Base-by-base conservation (phyloP, 2,888 invertebrate species). In the Hermodice carunculata region DNA sequence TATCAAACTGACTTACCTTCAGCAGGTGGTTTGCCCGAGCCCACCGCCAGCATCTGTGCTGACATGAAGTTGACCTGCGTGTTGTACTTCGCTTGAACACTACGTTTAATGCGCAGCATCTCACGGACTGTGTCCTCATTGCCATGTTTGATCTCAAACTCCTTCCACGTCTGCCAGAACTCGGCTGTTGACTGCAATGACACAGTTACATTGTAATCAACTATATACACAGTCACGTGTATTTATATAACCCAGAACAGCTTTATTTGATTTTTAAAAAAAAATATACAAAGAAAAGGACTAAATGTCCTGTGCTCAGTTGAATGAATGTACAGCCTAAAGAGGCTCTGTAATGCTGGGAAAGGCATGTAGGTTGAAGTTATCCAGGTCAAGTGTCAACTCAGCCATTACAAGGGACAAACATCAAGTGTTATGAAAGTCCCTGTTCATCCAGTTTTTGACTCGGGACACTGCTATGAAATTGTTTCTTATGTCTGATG, bases 101-200 rank as follows among this genome's bases (percentile, higher is more conserved):
- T 96, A 76, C 98, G 91, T 87, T 98, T 97, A 71, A 99, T 97
- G 79, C 98, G 90, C 76, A 99, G 88, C 98, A 99, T 98, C 88
- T 99, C 98, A 49, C 98, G 90, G 91, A 99, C 96, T 0, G 99
- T 99, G 82, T 99, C 99, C 86, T 99, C 98, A 87, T 99, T 99
- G 19, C 99, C 99, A 87, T 99, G 98, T 52, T 95, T 91, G 22
- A 98, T 95, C 88, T 99, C 99, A 88, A 99, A 99, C 81, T 98
- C 97, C 85, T 98, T 97, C 99, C 99, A 99, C 1, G 94, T 94
- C 82, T 95, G 94, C 98, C 99, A 99, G 86, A 99, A 99, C 62
- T 94, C 93, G 3, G 78, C 76, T 24, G 81, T 77, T 14, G 77
- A 76, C 84, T 84, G 64, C 26, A 73, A 59, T 57, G 56, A 44